Percentiles rank a stretch among this genome's conserved stretches.
phyloP scores from a whole-genome alignment of 2,113 vertebrate species.

The Indri indri region DNA sequence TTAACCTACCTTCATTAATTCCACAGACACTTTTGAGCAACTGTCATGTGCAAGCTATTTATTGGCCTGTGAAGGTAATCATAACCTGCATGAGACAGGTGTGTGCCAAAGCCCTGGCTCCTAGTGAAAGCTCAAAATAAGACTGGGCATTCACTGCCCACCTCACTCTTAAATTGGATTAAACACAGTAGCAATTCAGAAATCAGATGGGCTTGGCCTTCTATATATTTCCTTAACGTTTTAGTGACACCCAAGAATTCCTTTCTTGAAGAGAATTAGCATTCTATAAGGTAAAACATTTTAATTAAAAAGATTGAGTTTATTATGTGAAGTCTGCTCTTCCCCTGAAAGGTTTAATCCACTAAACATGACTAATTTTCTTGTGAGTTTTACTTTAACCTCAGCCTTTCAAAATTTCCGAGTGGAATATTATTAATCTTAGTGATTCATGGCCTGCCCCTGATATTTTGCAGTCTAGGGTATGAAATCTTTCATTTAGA shows the following conservation, averaged over 20 bases:
- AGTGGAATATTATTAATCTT: constrained; percentile 27
- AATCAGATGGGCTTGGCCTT: background rate
- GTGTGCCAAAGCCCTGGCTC: background rate
- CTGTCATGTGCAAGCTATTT: background rate
- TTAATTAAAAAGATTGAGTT: constrained; percentile 39
- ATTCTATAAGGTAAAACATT: background rate
- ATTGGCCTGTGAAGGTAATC: background rate
- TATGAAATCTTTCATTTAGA: constrained; percentile 57
- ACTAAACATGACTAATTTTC: constrained; percentile 10
- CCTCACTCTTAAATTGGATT: background rate
- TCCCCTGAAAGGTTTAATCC: background rate
- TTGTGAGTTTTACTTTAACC: background rate
- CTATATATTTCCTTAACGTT: background rate
- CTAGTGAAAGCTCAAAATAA: background rate
- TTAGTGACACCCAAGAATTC: background rate
- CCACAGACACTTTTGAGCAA: background rate
- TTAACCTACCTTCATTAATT: background rate
- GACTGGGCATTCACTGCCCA: background rate
- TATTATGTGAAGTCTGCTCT: background rate
- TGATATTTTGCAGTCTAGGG: constrained; percentile 53
- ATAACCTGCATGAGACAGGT: background rate
- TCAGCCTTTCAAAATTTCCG: constrained; percentile 33
- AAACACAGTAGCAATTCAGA: background rate
- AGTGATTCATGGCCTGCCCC: constrained; percentile 11
- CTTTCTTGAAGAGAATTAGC: background rate